Conservation (phyloP, 2,888 invertebrate genomes). For the Abrostola tripartita region DNA sequence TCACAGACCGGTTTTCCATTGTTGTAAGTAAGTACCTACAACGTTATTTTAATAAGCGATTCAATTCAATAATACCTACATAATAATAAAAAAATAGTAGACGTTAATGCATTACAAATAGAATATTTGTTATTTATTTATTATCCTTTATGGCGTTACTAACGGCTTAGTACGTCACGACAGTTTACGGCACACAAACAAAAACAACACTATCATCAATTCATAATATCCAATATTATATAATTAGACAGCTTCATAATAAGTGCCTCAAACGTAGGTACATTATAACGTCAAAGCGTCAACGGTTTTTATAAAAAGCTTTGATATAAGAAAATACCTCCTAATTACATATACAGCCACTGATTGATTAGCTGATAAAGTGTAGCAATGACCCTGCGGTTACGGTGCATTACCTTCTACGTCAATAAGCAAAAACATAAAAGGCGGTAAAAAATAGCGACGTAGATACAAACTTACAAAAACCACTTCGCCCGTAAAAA, state of each 20-base stretch:
- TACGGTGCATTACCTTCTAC: slow-evolving; percentile 5
- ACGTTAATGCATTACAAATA: no score
- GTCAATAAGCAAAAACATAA: slow-evolving; percentile 35
- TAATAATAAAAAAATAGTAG: no score
- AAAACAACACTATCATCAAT: not conserved
- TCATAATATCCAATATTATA: not conserved
- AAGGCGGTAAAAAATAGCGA: not conserved
- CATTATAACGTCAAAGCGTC: not conserved
- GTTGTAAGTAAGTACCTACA: no score
- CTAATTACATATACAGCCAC: not conserved
- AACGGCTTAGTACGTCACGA: not conserved
- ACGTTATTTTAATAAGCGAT: not conserved
- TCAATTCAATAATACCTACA: not conserved
- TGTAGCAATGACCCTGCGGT: slow-evolving; percentile 15
- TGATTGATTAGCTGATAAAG: slow-evolving; percentile 7
- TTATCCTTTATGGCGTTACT: not conserved
- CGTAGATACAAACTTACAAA: slow-evolving; percentile 3
- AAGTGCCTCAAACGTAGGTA: no score
- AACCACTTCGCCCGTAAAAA: no score
- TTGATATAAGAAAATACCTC: not conserved
- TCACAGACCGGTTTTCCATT: not conserved
- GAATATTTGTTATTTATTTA: no score
- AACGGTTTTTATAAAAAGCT: not conserved
- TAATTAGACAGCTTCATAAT: not conserved
- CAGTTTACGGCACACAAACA: not conserved